These are phyloP conservation scores for Natator depressus DNA, from an alignment of 2,113 vertebrate species.

Conservation along the genomic window DNA sequence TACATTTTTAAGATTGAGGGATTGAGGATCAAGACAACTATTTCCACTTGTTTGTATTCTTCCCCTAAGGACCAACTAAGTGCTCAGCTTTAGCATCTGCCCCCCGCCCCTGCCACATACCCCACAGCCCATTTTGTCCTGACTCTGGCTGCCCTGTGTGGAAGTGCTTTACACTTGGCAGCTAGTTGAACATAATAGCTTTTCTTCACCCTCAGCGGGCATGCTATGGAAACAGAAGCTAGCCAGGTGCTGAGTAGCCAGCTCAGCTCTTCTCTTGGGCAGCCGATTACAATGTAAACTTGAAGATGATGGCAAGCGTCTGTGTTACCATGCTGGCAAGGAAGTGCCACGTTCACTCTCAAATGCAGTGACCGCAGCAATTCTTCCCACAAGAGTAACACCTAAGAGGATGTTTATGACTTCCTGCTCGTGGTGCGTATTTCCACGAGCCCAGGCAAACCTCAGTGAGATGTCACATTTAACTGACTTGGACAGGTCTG, in stretches of 20 bases:
- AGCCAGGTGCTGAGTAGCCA: neutral
- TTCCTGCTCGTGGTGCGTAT: fast-evolving
- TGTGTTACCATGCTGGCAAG: neutral
- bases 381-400: neutral
- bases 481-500: neutral
- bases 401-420: too few relatives aligned
- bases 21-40: neutral
- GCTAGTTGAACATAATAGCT: fast-evolving
- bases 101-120: fast-evolving
- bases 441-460: neutral
- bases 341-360: neutral
- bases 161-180: neutral
- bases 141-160: neutral
- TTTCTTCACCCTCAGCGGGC: neutral
- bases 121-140: neutral
- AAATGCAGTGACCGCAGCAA: neutral
- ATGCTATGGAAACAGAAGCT: fast-evolving
- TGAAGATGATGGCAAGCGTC: neutral
- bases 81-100: neutral
- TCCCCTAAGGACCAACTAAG: neutral
- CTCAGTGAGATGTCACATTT: neutral
- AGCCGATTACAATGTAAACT: neutral
- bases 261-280: neutral
- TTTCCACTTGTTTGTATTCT: neutral
- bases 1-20: neutral